These are phyloP conservation scores for Agelas oroides DNA, from an alignment of 37 sponge, comb jelly and placozoan species.

Conservation along the genomic window DNA sequence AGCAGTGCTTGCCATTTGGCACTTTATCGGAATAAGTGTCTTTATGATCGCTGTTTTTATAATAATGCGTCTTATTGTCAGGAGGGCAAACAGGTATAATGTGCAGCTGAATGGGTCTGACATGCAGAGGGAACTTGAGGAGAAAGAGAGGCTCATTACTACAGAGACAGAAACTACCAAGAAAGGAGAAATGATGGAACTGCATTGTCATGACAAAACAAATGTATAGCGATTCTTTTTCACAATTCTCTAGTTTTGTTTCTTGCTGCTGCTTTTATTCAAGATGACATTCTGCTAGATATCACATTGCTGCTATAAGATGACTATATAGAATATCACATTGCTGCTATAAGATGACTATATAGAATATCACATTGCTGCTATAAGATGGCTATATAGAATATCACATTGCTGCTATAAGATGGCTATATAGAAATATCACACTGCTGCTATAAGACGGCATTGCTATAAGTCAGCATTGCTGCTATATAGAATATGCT, in stretches of 20 bases:
- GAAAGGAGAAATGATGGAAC: neutral
- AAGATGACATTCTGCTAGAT: too few species aligned
- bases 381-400: too few species aligned
- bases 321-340: too few species aligned
- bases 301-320: too few species aligned
- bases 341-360: too few species aligned
- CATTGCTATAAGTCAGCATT: too few species aligned
- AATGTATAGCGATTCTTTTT: neutral
- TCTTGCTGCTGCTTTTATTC: too few species aligned
- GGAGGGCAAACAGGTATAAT: neutral
- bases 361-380: too few species aligned
- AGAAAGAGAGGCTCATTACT: neutral
- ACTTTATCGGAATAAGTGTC: conserved; percentile 6
- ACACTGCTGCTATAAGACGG: too few species aligned
- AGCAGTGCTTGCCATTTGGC: conserved; percentile 36
- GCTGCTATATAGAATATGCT: too few species aligned
- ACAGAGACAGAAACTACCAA: neutral
- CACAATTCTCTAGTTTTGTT: neutral
- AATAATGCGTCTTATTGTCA: neutral
- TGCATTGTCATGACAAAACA: neutral
- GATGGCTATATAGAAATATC: too few species aligned
- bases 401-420: too few species aligned
- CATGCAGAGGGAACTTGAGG: neutral
- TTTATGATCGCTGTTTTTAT: conserved; percentile 19
- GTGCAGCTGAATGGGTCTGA: neutral